Base-by-base conservation (phyloP, 2,888 invertebrate species). In the Pseudococcus jackbeardsleyi region DNA sequence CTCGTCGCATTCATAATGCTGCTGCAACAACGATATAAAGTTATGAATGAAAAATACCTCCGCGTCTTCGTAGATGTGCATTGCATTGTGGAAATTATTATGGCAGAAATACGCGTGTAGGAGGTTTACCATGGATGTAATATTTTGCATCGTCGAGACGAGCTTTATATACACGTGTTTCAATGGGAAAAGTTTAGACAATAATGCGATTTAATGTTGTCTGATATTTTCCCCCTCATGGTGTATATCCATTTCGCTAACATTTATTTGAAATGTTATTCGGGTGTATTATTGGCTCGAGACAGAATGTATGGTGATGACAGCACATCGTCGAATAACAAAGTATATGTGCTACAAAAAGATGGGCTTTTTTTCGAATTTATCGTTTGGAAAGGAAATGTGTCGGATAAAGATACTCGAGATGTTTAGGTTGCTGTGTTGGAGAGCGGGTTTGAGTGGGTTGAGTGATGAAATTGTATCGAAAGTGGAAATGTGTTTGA, bases 31-130 rank as follows among this genome's bases (percentile, higher is more conserved):
- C 11, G 22, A 1, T n/a, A 59, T 64, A 7, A 46, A 82, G 19
- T 82, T 82, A 82, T 82, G 42, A 82, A 82, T 82, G 79, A 82
- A 82, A 46, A 42, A 79, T 72, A 33, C 72, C 19, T 26, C 26
- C 68, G 19, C 26, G 19, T 68, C 0, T 19, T 50, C 50, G n/a
- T n/a, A 15, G 12, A 12, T 15, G 15, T 50, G 15, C 17, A 12
- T 50, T 50, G 17, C 15, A 15, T 9, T 15, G 54, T 54, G 6
- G 5, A 54, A 54, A 54, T 4, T n/a, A 7, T 17, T 8, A 59
- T 59, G 1, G 59, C 59, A 59, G n/a, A 59, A 22, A 64, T n/a
- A 19, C 22, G 7, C 64, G 22, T 64, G 64, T 64, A 64, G 64
- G 64, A 64, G 64, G 64, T 19, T 64, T 64, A 64, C 22, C 64